Evolutionary conservation across 2,888 invertebrate species (phyloP).

Genomic region (Merodon equestris): DNA sequence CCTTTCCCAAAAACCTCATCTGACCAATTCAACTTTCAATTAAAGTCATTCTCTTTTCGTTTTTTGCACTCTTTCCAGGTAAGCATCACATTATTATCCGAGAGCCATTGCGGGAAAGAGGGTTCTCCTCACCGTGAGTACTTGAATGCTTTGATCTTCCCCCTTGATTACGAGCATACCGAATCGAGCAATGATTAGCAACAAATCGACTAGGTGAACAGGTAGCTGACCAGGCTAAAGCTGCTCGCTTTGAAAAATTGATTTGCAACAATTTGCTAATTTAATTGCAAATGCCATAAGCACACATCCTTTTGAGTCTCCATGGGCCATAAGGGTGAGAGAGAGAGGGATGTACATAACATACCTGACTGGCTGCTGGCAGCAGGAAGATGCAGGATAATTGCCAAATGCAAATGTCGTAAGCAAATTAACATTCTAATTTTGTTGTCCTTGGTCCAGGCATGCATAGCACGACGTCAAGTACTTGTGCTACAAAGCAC

Average conservation of each 20-base stretch:
- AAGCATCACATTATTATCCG: conserved; percentile 6
- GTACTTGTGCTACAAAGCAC: background rate
- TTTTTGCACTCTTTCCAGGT: conserved; percentile 35
- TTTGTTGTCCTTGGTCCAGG: conserved; percentile 48
- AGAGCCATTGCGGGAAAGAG: background rate
- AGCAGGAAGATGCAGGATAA: conserved; percentile 51
- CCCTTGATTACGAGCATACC: background rate
- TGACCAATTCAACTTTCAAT: background rate
- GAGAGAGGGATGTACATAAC: conserved; percentile 9
- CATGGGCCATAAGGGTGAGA: conserved; percentile 11
- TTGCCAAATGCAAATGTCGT: conserved; percentile 60
- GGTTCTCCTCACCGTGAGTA: conserved; percentile 24
- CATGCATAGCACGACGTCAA: background rate
- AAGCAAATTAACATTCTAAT: conserved; percentile 63
- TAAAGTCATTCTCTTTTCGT: background rate
- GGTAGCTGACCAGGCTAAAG: no score
- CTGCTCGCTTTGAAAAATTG: conserved; percentile 19
- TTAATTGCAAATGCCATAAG: conserved; percentile 61
- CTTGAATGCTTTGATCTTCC: conserved; percentile 11
- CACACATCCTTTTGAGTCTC: conserved; percentile 15
- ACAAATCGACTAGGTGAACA: background rate
- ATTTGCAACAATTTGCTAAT: conserved; percentile 59
- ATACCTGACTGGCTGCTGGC: conserved; percentile 19
- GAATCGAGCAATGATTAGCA: conserved; percentile 2
- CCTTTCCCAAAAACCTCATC: no score